Conservation (phyloP, 2,113 vertebrate species). For the Gallinago media region DNA sequence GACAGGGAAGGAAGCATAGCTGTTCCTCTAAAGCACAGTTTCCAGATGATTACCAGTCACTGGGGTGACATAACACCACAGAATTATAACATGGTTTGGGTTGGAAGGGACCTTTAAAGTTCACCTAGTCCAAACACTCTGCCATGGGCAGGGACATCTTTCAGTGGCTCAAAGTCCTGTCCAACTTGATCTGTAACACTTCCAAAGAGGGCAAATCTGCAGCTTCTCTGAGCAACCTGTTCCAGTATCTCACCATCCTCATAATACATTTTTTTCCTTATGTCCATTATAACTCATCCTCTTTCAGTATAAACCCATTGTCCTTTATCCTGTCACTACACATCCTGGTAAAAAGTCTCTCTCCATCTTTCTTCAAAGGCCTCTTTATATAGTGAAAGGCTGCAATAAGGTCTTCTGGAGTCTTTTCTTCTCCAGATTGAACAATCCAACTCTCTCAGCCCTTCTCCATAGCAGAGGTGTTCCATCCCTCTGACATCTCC, state of each 20-base stretch:
- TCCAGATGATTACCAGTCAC: neutral
- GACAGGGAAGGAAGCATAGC: neutral
- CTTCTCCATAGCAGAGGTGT: neutral
- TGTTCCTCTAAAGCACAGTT: neutral
- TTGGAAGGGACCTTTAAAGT: neutral
- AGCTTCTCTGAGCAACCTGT: neutral
- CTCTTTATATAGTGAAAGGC: fast-evolving
- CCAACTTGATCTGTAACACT: neutral
- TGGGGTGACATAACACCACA: neutral
- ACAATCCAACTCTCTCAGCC: neutral
- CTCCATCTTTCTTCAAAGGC: neutral
- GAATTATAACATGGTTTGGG: neutral
- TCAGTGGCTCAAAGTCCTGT: neutral
- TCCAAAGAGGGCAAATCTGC: neutral
- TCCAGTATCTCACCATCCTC: neutral
- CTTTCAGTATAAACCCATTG: neutral
- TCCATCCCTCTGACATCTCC: fast-evolving
- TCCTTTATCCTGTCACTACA: neutral
- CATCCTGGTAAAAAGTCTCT: neutral
- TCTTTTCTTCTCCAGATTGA: neutral
- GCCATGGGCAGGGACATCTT: neutral
- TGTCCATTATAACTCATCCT: fast-evolving
- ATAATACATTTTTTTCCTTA: fast-evolving
- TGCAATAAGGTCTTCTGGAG: neutral
- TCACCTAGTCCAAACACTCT: neutral